A percentile compares a stretch with the other conserved stretches of the same genome.
Conservation (phyloP, 2,797 vertebrate species). For the Amazona finschi region DNA sequence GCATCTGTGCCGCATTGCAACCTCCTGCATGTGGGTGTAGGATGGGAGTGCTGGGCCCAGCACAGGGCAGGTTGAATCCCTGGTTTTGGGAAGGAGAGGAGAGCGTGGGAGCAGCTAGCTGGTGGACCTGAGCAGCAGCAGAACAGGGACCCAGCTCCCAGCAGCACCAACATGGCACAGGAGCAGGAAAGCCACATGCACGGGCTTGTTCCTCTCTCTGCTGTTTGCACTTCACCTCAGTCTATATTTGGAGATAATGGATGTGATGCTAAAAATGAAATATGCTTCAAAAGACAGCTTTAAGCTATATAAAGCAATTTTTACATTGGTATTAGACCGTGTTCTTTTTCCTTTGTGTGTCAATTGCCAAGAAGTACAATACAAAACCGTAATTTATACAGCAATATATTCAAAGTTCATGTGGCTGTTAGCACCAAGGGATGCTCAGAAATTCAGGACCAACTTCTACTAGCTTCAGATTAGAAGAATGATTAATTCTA, state of each 20-base stretch:
- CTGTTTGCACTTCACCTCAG: not conserved
- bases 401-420: not conserved
- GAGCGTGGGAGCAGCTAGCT: accelerated
- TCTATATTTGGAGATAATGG: not conserved
- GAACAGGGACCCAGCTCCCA: not conserved
- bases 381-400: not conserved
- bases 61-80: not conserved
- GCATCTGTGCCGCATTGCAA: not conserved
- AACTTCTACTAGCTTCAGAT: not conserved
- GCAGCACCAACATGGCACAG: accelerated
- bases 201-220: not conserved
- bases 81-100: not conserved
- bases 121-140: not conserved
- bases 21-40: accelerated
- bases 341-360: not conserved
- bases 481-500: not conserved
- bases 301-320: not conserved
- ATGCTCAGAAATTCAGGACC: not conserved
- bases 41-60: not conserved
- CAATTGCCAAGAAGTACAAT: not conserved
- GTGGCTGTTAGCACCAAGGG: not conserved
- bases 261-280: constrained; percentile 9
- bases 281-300: not conserved
- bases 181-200: accelerated
- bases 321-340: not conserved